Conservation (phyloP, 1,140 invertebrate species). For the Phymorhynchus buccinoides region DNA sequence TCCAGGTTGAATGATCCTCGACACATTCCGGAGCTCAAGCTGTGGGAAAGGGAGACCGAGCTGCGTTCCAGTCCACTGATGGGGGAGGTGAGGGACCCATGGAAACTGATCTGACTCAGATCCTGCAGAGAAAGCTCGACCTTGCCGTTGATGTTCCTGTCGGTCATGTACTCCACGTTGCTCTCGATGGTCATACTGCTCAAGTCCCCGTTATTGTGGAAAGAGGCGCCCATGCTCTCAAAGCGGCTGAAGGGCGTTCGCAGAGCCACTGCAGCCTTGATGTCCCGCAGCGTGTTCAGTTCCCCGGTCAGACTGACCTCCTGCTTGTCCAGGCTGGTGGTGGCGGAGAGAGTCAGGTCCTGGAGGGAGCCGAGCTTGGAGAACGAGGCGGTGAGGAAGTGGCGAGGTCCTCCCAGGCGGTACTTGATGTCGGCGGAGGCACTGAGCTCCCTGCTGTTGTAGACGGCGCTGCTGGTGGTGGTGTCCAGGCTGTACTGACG, state of each 20-base stretch:
- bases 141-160: slow-evolving; percentile 30
- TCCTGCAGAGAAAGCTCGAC: slow-evolving; percentile 14
- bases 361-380: slow-evolving; percentile 25
- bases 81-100: slow-evolving; percentile 15
- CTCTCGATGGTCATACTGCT: slow-evolving; percentile 18
- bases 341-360: slow-evolving; percentile 19
- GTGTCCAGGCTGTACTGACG: slow-evolving; percentile 27
- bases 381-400: neutral
- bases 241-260: slow-evolving; percentile 20
- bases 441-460: neutral
- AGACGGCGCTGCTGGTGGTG: neutral
- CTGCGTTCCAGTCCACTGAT: slow-evolving; percentile 6
- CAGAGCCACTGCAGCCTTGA: slow-evolving; percentile 26
- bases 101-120: neutral
- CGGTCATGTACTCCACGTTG: slow-evolving; percentile 35
- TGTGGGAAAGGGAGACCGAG: slow-evolving; percentile 10
- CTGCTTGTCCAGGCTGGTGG: slow-evolving; percentile 24
- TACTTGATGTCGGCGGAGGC: slow-evolving; percentile 27
- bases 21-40: neutral
- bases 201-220: slow-evolving; percentile 30
- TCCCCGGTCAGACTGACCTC: slow-evolving; percentile 21
- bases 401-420: slow-evolving; percentile 20
- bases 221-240: slow-evolving; percentile 5
- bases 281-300: slow-evolving; percentile 16
- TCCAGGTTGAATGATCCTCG: slow-evolving; percentile 13